Percentiles rank a stretch among this genome's conserved stretches.
phyloP scores from a whole-genome alignment of 2,797 vertebrate species.

The Cyclura pinguis region DNA sequence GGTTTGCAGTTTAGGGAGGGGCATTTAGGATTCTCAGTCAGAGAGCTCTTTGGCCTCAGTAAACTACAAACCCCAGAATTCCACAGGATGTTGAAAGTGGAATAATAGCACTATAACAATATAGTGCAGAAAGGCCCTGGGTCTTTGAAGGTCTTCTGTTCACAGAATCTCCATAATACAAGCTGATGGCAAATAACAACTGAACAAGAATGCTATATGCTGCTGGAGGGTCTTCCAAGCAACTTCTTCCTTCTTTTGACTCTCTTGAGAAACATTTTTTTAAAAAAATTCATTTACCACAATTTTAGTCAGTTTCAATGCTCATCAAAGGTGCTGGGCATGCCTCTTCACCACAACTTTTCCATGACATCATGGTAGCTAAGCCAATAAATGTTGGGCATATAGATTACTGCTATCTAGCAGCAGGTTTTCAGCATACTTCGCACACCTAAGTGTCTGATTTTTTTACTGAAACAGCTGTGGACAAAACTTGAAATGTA shows the following conservation, averaged over 20 bases:
- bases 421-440: background rate
- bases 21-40: too few relatives aligned
- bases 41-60: too few relatives aligned
- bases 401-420: background rate
- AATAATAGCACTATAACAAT: too few relatives aligned
- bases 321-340: background rate
- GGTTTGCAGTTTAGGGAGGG: too few relatives aligned
- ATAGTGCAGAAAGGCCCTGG: too few relatives aligned
- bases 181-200: too few relatives aligned
- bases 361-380: background rate
- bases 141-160: too few relatives aligned
- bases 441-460: background rate
- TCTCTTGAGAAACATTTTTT: background rate
- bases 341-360: background rate
- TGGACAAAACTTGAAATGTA: background rate
- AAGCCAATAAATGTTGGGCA: background rate
- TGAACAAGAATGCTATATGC: background rate
- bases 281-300: background rate
- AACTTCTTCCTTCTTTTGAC: background rate
- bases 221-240: background rate
- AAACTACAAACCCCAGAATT: too few relatives aligned
- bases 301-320: background rate
- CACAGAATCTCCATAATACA: too few relatives aligned
- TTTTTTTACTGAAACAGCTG: background rate
- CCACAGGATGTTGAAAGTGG: too few relatives aligned